Evolutionary conservation across 2,888 invertebrate genomes (phyloP).

Genomic region (Mimachlamys varia): DNA sequence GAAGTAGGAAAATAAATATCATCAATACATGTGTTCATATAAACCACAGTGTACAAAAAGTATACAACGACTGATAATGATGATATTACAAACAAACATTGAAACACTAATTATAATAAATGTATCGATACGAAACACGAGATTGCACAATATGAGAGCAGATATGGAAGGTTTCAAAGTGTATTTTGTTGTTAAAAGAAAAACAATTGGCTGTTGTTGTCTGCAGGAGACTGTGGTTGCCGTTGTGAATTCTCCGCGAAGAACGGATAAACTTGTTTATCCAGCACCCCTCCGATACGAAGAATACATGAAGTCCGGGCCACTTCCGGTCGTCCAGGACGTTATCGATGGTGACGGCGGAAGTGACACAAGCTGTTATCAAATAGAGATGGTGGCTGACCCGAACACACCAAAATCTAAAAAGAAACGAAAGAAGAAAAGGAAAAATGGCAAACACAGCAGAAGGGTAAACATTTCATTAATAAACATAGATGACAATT

Average conservation of each 20-base stretch:
- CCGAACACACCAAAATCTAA: neutral
- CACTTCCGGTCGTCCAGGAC: conserved; percentile 9
- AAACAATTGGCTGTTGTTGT: too few relatives aligned
- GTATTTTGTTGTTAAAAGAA: too few relatives aligned
- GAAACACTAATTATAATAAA: too few relatives aligned
- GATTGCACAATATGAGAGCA: too few relatives aligned
- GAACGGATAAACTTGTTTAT: neutral
- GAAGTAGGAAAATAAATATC: too few relatives aligned
- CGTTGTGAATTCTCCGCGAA: neutral
- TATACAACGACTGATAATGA: too few relatives aligned
- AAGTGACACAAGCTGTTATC: neutral
- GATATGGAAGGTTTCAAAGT: too few relatives aligned
- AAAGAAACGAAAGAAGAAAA: conserved; percentile 7
- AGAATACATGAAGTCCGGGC: conserved; percentile 19
- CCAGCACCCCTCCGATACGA: conserved; percentile 23
- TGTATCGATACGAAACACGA: too few relatives aligned
- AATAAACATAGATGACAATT: neutral
- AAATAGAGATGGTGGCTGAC: neutral
- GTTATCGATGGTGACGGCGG: conserved; percentile 18
- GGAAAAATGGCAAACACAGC: neutral
- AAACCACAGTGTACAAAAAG: too few relatives aligned
- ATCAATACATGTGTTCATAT: too few relatives aligned
- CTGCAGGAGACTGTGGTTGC: neutral
- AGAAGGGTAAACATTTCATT: neutral
- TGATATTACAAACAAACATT: too few relatives aligned